phyloP scores from a whole-genome alignment of 2,113 vertebrate species.

The Peromyscus polionotus region DNA sequence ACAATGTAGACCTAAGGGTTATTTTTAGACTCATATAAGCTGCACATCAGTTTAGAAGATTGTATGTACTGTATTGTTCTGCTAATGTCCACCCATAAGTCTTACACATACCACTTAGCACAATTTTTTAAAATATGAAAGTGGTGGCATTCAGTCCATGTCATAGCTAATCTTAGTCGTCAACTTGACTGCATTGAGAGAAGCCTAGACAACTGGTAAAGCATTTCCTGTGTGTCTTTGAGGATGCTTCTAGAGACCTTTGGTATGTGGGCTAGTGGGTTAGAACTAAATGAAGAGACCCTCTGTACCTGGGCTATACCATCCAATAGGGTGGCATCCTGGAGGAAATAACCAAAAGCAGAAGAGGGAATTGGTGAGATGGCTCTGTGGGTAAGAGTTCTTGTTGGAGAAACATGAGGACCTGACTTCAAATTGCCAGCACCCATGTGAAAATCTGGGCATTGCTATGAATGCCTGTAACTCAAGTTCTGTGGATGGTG shows the following conservation, averaged over 20 bases:
- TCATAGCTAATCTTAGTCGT: not conserved
- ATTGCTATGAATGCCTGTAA: not conserved
- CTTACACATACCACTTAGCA: not conserved
- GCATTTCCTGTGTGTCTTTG: not conserved
- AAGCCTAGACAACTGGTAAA: not conserved
- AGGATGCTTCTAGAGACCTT: not conserved
- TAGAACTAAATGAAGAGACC: not conserved
- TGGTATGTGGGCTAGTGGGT: not conserved
- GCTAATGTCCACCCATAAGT: not conserved
- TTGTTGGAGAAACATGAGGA: not conserved
- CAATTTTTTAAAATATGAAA: not conserved
- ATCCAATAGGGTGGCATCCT: not conserved
- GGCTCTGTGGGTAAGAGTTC: not conserved
- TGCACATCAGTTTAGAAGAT: not conserved
- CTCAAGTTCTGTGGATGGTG: not conserved
- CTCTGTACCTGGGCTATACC: not conserved
- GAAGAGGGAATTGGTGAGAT: not conserved
- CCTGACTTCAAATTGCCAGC: not conserved
- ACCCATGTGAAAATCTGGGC: not conserved
- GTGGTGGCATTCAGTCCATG: not conserved
- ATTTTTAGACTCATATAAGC: not conserved
- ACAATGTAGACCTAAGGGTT: not conserved
- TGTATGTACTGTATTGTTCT: not conserved
- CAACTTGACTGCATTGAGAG: not conserved
- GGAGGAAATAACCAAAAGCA: not conserved